Evolutionary conservation across 2,888 invertebrate genomes (phyloP).

Genomic region (Acanthosepion esculentum): DNA sequence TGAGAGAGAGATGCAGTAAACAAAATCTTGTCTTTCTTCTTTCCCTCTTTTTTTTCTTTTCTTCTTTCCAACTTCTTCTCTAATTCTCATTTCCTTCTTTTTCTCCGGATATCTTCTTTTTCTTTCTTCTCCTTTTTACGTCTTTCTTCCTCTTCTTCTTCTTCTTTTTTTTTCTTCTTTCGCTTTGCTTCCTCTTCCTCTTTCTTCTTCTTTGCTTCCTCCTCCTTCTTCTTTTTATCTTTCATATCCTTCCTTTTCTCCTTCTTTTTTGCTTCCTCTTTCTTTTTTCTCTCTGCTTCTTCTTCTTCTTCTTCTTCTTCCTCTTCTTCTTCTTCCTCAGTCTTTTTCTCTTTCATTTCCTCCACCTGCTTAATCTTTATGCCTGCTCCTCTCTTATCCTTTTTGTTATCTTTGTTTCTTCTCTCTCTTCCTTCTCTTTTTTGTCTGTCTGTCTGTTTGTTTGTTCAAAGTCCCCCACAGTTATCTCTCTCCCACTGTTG

Average conservation of each 20-base stretch:
- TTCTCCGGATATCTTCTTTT: not conserved
- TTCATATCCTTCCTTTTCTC: not conserved
- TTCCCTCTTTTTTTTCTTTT: not conserved
- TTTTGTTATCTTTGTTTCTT: not conserved
- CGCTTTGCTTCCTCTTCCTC: not conserved
- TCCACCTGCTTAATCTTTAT: not conserved
- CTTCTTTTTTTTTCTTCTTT: not conserved
- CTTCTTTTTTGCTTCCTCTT: not conserved
- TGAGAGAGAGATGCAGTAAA: not conserved
- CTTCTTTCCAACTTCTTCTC: not conserved
- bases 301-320: not conserved
- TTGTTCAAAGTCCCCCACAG: not conserved
- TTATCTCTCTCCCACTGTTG: not conserved
- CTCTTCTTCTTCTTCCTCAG: not conserved
- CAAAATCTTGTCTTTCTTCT: not conserved
- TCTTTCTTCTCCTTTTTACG: not conserved
- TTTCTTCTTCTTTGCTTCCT: not conserved
- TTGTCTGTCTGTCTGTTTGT: not conserved
- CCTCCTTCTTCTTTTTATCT: not conserved
- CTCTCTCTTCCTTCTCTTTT: not conserved
- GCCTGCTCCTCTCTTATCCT: not conserved
- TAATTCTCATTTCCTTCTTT: not conserved
- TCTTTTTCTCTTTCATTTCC: not conserved
- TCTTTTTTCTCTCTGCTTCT: not conserved
- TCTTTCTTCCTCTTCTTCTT: not conserved